A percentile compares a stretch with the other conserved stretches of the same genome.
These are phyloP conservation scores for Pantala flavescens DNA, from an alignment of 1,140 invertebrate genomes.

Conservation along the genomic window DNA sequence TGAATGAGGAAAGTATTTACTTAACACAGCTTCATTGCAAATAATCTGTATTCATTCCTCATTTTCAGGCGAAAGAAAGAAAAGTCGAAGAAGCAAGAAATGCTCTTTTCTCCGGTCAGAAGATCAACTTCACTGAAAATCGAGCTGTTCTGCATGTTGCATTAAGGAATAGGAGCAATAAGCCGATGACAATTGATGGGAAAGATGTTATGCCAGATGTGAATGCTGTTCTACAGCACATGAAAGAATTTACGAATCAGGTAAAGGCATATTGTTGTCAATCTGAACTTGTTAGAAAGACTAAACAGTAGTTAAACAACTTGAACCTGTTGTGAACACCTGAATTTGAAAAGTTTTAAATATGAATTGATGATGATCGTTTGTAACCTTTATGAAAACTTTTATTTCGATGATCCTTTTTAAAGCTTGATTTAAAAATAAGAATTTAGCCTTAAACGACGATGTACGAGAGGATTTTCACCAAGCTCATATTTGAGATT, in stretches of 20 bases:
- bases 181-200: constrained; percentile 71
- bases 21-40: background rate
- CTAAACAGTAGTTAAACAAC: too few species aligned
- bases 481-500: too few species aligned
- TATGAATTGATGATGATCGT: too few species aligned
- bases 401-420: too few species aligned
- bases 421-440: too few species aligned
- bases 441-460: too few species aligned
- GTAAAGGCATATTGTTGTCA: constrained; percentile 35
- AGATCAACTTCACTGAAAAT: constrained; percentile 97
- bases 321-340: too few species aligned
- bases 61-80: constrained; percentile 59
- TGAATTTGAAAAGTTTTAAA: too few species aligned
- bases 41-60: background rate
- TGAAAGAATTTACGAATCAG: constrained; percentile 83
- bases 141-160: constrained; percentile 92
- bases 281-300: too few species aligned
- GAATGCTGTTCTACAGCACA: constrained; percentile 82
- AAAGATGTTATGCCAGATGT: constrained; percentile 92
- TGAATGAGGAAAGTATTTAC: background rate
- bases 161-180: constrained; percentile 73
- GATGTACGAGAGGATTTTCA: too few species aligned
- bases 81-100: constrained; percentile 76
- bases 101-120: constrained; percentile 89
- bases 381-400: too few species aligned